Percentiles rank a stretch among this genome's conserved stretches.
phyloP scores from a whole-genome alignment of 2,113 vertebrate genomes.

The Tauraco erythrolophus region DNA sequence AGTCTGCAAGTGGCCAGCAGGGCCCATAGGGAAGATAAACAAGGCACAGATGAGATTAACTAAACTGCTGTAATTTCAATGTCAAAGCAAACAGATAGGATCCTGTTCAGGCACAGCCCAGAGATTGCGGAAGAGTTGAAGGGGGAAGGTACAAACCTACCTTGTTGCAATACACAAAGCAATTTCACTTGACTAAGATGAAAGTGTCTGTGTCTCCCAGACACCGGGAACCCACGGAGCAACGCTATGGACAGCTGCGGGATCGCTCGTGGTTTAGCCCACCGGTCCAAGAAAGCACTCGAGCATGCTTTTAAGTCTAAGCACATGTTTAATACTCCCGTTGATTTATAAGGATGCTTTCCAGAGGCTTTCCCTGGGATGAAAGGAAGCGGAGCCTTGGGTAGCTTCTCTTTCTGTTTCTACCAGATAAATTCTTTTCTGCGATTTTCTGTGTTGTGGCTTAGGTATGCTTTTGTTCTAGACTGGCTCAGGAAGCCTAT shows the following conservation, averaged over 20 bases:
- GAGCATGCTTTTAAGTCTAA: rapidly evolving
- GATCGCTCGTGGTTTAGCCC: not conserved
- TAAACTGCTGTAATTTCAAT: not conserved
- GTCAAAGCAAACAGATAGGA: slow-evolving; percentile 31
- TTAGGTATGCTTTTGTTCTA: not conserved
- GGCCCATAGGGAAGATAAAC: not conserved
- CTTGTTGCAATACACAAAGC: not conserved
- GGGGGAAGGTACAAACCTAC: not conserved
- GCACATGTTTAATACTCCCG: not conserved
- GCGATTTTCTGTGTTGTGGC: not conserved
- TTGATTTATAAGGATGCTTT: not conserved
- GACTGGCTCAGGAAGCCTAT: not conserved
- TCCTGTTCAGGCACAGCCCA: slow-evolving; percentile 43
- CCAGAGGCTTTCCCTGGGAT: not conserved
- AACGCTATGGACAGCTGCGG: rapidly evolving
- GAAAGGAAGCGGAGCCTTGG: not conserved
- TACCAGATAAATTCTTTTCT: not conserved
- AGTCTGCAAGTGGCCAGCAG: not conserved
- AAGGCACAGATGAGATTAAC: not conserved
- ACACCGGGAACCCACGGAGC: not conserved
- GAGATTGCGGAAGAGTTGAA: not conserved
- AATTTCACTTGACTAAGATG: not conserved
- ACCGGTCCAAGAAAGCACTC: not conserved
- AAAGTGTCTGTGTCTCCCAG: not conserved
- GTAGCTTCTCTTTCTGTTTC: not conserved